Evolutionary conservation across 1,140 invertebrate species (phyloP).

Genomic region (Cryptotermes secundus): DNA sequence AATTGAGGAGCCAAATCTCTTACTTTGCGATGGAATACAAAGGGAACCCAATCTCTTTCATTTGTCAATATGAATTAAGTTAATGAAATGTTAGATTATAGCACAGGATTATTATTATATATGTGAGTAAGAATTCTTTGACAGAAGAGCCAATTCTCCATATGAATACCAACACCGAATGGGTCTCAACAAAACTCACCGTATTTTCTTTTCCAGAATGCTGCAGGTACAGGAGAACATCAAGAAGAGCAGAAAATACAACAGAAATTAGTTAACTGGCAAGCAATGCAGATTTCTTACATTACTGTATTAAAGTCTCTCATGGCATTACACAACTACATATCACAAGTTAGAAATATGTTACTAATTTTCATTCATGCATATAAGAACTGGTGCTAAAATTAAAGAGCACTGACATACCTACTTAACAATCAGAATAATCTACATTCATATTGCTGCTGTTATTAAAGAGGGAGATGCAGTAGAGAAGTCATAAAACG

Average conservation of each 20-base stretch:
- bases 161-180: too few species aligned
- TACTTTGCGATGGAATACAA: too few species aligned
- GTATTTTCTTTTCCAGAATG: conserved; percentile 77
- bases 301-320: neutral
- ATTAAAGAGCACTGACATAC: neutral
- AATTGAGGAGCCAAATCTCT: too few species aligned
- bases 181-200: conserved; percentile 57
- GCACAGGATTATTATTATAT: neutral
- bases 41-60: too few species aligned
- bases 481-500: too few species aligned
- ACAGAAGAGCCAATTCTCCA: neutral
- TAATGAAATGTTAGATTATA: too few species aligned
- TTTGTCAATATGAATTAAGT: too few species aligned
- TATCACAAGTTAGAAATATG: neutral
- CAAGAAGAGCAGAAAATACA: conserved; percentile 31
- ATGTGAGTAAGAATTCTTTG: neutral
- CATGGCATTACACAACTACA: conserved; percentile 10
- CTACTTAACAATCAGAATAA: neutral
- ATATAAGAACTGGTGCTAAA: neutral
- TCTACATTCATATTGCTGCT: neutral
- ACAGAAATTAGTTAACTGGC: conserved; percentile 30
- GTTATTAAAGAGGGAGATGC: too few species aligned
- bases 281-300: conserved; percentile 22
- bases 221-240: conserved; percentile 47
- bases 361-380: neutral